Base-by-base conservation (phyloP, 35 echinoderm and acorn worm genomes). In the Acanthaster planci region DNA sequence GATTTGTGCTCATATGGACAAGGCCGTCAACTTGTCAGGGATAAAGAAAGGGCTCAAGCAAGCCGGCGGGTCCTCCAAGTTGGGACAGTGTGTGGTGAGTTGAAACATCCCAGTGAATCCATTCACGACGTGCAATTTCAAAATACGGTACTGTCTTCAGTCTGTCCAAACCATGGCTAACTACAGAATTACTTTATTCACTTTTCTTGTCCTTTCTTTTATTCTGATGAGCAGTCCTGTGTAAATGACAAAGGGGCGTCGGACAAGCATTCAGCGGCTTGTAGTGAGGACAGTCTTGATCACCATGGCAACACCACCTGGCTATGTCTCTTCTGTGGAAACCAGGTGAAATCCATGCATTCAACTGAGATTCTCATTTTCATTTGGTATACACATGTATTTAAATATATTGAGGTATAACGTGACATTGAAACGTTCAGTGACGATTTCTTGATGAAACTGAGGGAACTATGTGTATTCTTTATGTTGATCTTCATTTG, bases 11-110 rank as follows among this genome's bases (percentile, higher is more conserved):
- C 92, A 93, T 76, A 82, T 81, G 19, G 92, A 93, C 42, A 85
- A 80, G 56, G 55, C 80, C 29, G 80, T 93, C 23, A 89, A 82
- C 57, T 80, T 93, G 19, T 47, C 39, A 14, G 32, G 22, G 47
- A 77, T 93, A 27, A 93, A 89, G 86, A 93, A 93, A 47, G 91
- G 91, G 16, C 42, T 93, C 60, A 93, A 93, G 44, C 88, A 93
- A 72, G 54, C 40, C 55, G 80, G 80, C 26, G 81, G 51, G 3
- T 37, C 30, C 30, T 50, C 54, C 44, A 83, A 60, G 36, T 75
- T 89, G 9, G 91, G 91, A 32, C 80, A 76, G 37, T 93, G 91
- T 34, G 14, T 52, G 80, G 91, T 93, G 75, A 93, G 91, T 83
- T 47, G 42, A 47, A 3, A 78, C 4, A 5, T 7, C 3, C 4